A percentile compares a stretch with the other conserved stretches of the same genome.
phyloP scores from a whole-genome alignment of 2,888 invertebrate genomes.

The Eremobia ochroleuca region DNA sequence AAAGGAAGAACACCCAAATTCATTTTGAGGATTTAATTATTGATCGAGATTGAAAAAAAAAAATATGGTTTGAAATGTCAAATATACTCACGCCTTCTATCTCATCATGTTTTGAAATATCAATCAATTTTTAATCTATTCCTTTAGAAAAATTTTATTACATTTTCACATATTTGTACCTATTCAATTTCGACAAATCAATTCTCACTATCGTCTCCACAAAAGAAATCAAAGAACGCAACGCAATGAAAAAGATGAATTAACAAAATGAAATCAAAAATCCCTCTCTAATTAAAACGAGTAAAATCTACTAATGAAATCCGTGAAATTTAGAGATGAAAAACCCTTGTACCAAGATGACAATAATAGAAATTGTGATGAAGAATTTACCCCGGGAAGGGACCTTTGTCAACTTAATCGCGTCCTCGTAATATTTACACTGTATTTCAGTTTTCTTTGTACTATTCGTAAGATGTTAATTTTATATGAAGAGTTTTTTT shows the following conservation, averaged over 20 bases:
- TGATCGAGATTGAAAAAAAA: background rate
- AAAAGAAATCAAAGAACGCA: slow-evolving; percentile 41
- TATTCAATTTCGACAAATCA: slow-evolving; percentile 19
- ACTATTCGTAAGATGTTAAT: slow-evolving; percentile 24
- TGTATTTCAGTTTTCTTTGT: slow-evolving; percentile 27
- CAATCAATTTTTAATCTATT: background rate
- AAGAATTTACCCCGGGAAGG: slow-evolving; percentile 48
- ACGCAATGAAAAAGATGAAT: slow-evolving; percentile 25
- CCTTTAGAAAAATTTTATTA: background rate
- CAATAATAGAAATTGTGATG: slow-evolving; percentile 60
- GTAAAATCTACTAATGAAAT: slow-evolving; percentile 30
- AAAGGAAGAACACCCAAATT: background rate
- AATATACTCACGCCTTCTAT: too few relatives aligned
- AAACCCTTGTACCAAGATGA: slow-evolving; percentile 34
- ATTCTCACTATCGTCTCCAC: slow-evolving; percentile 7
- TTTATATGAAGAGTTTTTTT: slow-evolving; percentile 12
- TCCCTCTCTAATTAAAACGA: slow-evolving; percentile 18
- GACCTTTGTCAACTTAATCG: slow-evolving; percentile 56
- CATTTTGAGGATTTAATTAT: background rate
- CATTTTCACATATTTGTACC: background rate
- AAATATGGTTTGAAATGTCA: background rate
- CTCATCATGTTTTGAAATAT: background rate
- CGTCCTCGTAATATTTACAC: slow-evolving; percentile 40
- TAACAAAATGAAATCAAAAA: slow-evolving; percentile 44
- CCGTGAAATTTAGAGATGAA: slow-evolving; percentile 31